phyloP scores from a whole-genome alignment of 1,140 invertebrate genomes.

The Caenorhabditis latens region DNA sequence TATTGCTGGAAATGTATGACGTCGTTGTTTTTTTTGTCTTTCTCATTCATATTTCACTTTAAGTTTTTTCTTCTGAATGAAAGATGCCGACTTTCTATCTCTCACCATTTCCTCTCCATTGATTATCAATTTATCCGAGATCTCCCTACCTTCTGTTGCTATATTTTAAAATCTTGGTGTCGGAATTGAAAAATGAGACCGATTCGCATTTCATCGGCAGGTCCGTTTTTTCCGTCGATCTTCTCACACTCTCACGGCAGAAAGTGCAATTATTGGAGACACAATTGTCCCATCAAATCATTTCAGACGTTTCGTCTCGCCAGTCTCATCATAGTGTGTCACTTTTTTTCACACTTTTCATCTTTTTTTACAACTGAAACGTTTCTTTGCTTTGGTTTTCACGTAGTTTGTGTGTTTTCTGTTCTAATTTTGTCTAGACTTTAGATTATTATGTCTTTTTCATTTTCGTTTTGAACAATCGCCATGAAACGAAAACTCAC shows the following conservation, averaged over 20 bases:
- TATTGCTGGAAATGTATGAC: constrained; percentile 21
- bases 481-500: neutral
- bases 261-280: constrained; percentile 55
- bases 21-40: neutral
- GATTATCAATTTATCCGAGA: neutral
- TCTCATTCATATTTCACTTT: neutral
- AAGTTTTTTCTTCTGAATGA: neutral
- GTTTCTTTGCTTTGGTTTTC: neutral
- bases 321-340: constrained; percentile 23
- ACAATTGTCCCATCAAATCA: constrained; percentile 43
- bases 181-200: constrained; percentile 51
- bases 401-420: constrained; percentile 1
- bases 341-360: constrained; percentile 51
- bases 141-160: neutral
- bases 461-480: neutral
- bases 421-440: neutral
- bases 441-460: neutral
- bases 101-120: neutral
- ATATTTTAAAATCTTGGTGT: constrained; percentile 48
- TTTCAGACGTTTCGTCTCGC: constrained; percentile 36
- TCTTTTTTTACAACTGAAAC: constrained; percentile 28
- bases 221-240: neutral
- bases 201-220: constrained; percentile 24
- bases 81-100: constrained; percentile 3
- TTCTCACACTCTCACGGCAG: neutral